Percentiles rank a stretch among this genome's conserved stretches.
phyloP scores from a whole-genome alignment of 2,797 vertebrate species.

The Gallinago nigripennis region DNA sequence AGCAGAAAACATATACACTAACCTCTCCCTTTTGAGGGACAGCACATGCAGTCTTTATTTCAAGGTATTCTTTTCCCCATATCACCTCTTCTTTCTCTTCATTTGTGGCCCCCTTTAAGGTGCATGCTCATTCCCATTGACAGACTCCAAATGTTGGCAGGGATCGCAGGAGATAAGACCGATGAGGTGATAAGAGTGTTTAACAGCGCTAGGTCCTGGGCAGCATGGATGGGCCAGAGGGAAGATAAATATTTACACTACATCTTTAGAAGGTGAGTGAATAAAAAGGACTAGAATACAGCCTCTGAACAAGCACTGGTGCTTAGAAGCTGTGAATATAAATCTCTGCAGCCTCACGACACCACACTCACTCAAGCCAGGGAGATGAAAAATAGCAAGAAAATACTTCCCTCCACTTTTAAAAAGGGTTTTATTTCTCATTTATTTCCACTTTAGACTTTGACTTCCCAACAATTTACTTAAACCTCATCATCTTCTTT shows the following conservation, averaged over 20 bases:
- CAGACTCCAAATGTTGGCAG: not conserved
- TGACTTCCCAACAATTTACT: slow-evolving; percentile 42
- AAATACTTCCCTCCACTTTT: slow-evolving; percentile 49
- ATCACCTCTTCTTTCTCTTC: not conserved
- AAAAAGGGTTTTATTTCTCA: slow-evolving; percentile 62
- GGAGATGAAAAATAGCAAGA: slow-evolving; percentile 63
- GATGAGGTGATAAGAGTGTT: slow-evolving; percentile 57
- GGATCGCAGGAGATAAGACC: slow-evolving; percentile 28
- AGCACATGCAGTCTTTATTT: not conserved
- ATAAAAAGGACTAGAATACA: slow-evolving; percentile 50
- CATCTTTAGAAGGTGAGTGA: slow-evolving; percentile 51
- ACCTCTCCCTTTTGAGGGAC: not conserved
- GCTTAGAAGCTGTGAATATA: slow-evolving; percentile 50
- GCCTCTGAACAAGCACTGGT: slow-evolving; percentile 6
- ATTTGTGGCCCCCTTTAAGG: not conserved
- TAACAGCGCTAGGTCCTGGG: slow-evolving; percentile 15
- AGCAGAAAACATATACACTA: not conserved
- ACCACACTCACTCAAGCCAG: slow-evolving; percentile 52
- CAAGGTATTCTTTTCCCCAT: not conserved
- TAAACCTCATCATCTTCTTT: slow-evolving; percentile 31
- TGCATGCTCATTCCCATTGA: not conserved
- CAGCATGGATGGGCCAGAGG: not conserved
- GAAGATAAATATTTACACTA: slow-evolving; percentile 68
- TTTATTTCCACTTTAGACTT: slow-evolving; percentile 60
- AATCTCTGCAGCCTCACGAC: slow-evolving; percentile 32